A percentile compares a stretch with the other conserved stretches of the same genome.
phyloP scores from a whole-genome alignment of 2,888 invertebrate species.

The Bellardia bayeri region DNA sequence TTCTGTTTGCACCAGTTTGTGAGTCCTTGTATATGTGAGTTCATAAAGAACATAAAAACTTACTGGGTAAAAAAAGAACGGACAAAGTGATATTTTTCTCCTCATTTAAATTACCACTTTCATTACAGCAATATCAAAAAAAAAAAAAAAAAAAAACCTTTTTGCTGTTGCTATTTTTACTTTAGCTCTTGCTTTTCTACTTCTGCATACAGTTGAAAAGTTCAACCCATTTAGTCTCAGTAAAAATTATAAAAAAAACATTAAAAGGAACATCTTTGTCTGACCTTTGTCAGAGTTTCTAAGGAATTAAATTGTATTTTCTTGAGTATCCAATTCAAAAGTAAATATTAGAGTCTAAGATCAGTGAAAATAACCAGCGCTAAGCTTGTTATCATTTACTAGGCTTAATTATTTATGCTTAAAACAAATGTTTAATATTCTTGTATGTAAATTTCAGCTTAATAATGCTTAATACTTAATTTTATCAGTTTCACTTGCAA shows the following conservation, averaged over 20 bases:
- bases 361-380: no score
- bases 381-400: no score
- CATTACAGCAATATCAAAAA: neutral
- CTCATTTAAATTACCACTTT: constrained; percentile 46
- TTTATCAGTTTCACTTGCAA: no score
- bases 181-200: neutral
- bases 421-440: no score
- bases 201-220: constrained; percentile 12
- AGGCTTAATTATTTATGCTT: no score
- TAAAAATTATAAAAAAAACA: constrained; percentile 6
- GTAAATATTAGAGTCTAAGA: no score
- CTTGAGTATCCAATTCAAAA: neutral
- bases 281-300: neutral
- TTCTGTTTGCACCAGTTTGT: neutral
- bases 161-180: neutral
- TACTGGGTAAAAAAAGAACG: neutral
- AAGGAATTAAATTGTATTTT: neutral
- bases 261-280: neutral
- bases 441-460: no score
- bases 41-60: neutral
- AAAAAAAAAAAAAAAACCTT: neutral
- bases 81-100: constrained; percentile 45
- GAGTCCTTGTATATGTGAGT: constrained; percentile 19
- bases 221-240: constrained; percentile 6
- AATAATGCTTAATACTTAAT: no score